Base-by-base conservation (phyloP, 2,113 vertebrate genomes). In the Philantomba maxwellii region DNA sequence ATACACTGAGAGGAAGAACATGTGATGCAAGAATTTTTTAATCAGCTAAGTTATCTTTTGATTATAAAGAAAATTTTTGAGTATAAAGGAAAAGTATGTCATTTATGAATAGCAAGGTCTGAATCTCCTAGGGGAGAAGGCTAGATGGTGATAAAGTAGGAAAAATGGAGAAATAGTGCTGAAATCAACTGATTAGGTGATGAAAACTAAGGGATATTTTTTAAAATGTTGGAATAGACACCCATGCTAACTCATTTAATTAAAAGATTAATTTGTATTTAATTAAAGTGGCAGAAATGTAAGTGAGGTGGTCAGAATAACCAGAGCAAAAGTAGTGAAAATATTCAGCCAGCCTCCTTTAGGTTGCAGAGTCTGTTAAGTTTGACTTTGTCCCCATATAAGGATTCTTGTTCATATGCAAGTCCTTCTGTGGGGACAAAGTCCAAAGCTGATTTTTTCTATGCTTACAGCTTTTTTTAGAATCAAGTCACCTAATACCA, bases 51-150 rank as follows among this genome's bases (percentile, higher is more conserved):
- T 84, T 81, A 26, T 49, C 47, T 43, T 95, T 81, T 89, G n/a
- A 95, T 84, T 47, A 66, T 66, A 80, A 93, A 39, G 7, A 93
- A 95, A 90, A 94, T 3, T 60, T 93, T 78, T 60, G 36, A 87
- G 30, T 80, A 15, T 55, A 73, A 96, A 62, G 21, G 3, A 33
- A 47, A 43, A 80, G 51, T 43, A 49, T 78, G 7, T 5, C 45
- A 16, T 73, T 87, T 78, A 45, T 94, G 55, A 97, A 47, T 53
- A 94, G 82, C 9, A 86, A 93, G n/a, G 2, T 86, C 3, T 88
- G 33, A 89, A n/a, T 60, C 5, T 84, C 21, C 39, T 30, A 21
- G 6, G 3, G 2, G 2, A 64, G 19, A 84, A 55, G 7, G 5
- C 7, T 12, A 62, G 43, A 14, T 57, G 23, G 16, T 82, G 4